Base-by-base conservation (phyloP, 2,113 vertebrate genomes). In the Globicephala melas region DNA sequence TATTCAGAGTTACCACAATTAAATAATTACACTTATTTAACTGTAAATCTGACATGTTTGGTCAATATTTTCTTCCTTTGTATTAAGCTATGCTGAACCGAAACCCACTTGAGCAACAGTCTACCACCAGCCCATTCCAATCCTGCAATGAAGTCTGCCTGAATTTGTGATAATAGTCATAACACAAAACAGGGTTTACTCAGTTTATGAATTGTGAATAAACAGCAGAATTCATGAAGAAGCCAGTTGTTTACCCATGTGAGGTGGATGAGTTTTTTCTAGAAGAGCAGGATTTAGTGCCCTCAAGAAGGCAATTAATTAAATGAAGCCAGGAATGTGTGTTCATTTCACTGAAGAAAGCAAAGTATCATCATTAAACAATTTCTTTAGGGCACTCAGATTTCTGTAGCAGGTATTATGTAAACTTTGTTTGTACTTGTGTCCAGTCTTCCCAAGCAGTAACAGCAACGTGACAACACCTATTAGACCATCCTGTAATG, bases 311-410 rank as follows among this genome's bases (percentile, higher is more conserved):
- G 58, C 21, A 82, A 80, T 93, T 94, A 85, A 95, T 95, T 96
- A 96, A 96, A 97, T 62, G n/a, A 89, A 92, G 85, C 84, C 62
- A 84, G 88, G 96, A 97, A 86, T 91, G 53, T 89, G 70, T 36
- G 47, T 55, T 94, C 20, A 77, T 95, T 92, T 94, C 90, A 74
- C 36, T 89, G 55, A 94, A 94, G 1, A 93, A n/a, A 97, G 55
- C 88, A 89, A 95, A 94, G 50, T n/a, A 86, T 82, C 67, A 44
- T 96, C 89, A 68, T 89, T 93, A 89, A 88, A 71, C 20, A 36
- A 33, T 79, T 33, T 79, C 47, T 88, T 58, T 36, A 86, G 89
- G 70, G 63, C 93, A 38, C 41, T 21, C 28, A 21, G 67, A 58
- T 84, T 95, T 77, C 70, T 55, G 14, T 81, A 86, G 31, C 73